phyloP scores from a whole-genome alignment of 2,113 vertebrate species.

The Heterotis niloticus region DNA sequence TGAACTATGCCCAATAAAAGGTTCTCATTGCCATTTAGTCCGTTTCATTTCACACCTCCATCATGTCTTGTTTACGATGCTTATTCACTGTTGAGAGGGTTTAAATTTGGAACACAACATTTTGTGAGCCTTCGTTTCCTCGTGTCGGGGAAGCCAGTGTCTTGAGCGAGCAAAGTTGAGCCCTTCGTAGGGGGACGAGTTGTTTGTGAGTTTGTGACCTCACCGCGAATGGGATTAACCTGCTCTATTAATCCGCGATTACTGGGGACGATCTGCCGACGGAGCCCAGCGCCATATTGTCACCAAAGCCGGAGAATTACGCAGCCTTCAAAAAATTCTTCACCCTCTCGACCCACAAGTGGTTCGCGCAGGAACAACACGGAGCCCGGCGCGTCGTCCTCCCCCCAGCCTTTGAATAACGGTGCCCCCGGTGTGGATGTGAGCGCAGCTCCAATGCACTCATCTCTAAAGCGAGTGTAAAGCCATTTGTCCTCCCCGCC shows the following conservation, averaged over 20 bases:
- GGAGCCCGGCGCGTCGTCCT: conserved; percentile 28
- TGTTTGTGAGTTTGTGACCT: conserved; percentile 52
- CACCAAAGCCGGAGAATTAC: conserved; percentile 35
- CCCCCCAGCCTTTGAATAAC: conserved; percentile 16
- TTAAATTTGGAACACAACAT: too few relatives aligned
- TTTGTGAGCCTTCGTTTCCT: not conserved
- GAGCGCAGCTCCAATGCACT: conserved; percentile 42
- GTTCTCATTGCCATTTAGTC: not conserved
- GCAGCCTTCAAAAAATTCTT: conserved; percentile 35
- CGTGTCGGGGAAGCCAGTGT: not conserved
- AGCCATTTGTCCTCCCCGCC: conserved; percentile 45
- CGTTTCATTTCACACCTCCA: not conserved
- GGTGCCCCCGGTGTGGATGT: conserved; percentile 34
- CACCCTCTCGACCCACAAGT: conserved; percentile 30
- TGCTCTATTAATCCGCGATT: conserved; percentile 68
- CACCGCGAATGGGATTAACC: conserved; percentile 61
- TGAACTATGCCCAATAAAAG: too few relatives aligned
- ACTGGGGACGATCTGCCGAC: conserved; percentile 47
- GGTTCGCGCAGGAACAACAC: conserved; percentile 24
- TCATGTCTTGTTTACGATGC: not conserved
- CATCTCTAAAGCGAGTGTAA: conserved; percentile 49
- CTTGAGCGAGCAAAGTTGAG: conserved; percentile 24
- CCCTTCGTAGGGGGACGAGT: conserved; percentile 38
- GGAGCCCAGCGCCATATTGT: conserved; percentile 31
- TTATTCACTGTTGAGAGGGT: not conserved